Base-by-base conservation (phyloP, 2,888 invertebrate genomes). In the Pachliopta kotzebuea region DNA sequence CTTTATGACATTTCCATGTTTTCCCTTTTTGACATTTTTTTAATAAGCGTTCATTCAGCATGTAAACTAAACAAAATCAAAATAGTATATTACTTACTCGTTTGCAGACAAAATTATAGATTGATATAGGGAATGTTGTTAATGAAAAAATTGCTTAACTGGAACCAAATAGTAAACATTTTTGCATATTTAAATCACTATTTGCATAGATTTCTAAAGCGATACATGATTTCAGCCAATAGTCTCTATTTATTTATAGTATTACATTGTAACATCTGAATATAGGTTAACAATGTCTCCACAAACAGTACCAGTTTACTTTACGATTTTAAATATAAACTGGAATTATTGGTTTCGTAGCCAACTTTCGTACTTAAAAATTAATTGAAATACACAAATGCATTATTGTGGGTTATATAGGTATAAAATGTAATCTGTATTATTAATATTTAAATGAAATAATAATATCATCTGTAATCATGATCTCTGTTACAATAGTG, bases 261-360 rank as follows among this genome's bases (percentile, higher is more conserved):
- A 49, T 58, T 55, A 66, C 65, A 59, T 50, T 59, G 62, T 66
- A 63, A 21, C 11, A 37, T 45, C 7, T 11, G 23, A 17, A 37
- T 37, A 14, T 29, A 50, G 20, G 20, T 50, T 49, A 24, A 54
- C 57, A 42, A 50, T 65, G 61, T 50, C 14, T 37, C 23, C 54
- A 53, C 21, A 31, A 60, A 56, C 31, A 59, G 26, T 50, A 54
- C 24, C 18, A 60, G 21, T 23, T 54, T 42, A 42, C 42, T 23
- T 54, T 42, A 42, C 42, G 31, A 54, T 37, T 20, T 37, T n/a
- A 37, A 54, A 60, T 59, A 58, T 58, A 49, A 58, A 49, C 26
- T 42, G 24, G 57, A 17, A 37, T 24, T 18, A 23, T 45, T 8
- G 17, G 14, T 45, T 18, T 45, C 37, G 37, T 37, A 37, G 37